phyloP scores from a whole-genome alignment of 1,140 invertebrate species.

The Cyrtorhinus lividipennis region DNA sequence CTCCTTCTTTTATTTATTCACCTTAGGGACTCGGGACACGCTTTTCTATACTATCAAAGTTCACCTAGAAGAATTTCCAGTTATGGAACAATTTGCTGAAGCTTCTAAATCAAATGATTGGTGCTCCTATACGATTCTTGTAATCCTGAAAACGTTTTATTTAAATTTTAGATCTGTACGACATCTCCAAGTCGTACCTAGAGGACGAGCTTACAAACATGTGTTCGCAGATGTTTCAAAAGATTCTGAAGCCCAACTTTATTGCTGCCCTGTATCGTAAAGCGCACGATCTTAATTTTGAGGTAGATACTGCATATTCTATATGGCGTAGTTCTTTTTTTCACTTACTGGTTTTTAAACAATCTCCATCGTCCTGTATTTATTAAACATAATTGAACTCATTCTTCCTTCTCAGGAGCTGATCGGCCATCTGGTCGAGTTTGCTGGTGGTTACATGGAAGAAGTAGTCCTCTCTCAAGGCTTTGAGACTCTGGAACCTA shows the following conservation, averaged over 20 bases:
- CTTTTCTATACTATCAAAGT: too few relatives aligned
- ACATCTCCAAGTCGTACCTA: slow-evolving; percentile 11
- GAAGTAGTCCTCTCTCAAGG: slow-evolving; percentile 11
- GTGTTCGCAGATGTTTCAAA: slow-evolving; percentile 4
- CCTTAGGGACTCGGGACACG: too few relatives aligned
- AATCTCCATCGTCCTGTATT: too few relatives aligned
- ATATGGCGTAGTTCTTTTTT: not conserved
- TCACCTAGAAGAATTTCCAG: too few relatives aligned
- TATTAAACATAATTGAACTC: too few relatives aligned
- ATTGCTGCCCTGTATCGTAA: slow-evolving; percentile 1
- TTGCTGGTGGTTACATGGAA: not conserved
- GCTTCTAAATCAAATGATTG: too few relatives aligned
- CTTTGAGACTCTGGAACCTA: slow-evolving; percentile 10
- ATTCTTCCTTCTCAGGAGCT: too few relatives aligned
- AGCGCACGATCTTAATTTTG: not conserved
- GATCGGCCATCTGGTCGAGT: slow-evolving; percentile 1
- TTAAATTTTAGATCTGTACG: slow-evolving; percentile 4
- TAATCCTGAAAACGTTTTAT: too few relatives aligned
- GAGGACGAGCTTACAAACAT: slow-evolving; percentile 4
- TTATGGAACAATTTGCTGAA: too few relatives aligned
- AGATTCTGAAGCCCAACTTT: not conserved
- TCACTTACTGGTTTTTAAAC: not conserved
- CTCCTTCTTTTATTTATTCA: too few relatives aligned
- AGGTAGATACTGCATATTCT: not conserved
- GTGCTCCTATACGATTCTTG: too few relatives aligned